Conservation (phyloP, 2,888 invertebrate species). For the Ligdia adustata region DNA sequence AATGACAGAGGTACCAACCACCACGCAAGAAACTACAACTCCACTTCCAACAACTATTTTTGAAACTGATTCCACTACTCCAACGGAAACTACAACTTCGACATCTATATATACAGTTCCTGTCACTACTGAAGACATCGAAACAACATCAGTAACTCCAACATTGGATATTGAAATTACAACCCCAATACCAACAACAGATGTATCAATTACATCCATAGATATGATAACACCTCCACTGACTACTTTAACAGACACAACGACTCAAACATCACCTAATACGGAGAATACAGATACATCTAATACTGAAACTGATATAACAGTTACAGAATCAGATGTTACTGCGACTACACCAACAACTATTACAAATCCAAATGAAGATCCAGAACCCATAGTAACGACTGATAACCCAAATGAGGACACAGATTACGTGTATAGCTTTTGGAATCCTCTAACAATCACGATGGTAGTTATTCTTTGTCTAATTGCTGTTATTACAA, state of each 20-base stretch:
- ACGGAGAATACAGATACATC: no score
- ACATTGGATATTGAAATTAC: no score
- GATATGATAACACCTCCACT: not conserved
- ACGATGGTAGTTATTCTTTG: not conserved
- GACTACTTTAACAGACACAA: constrained; percentile 2
- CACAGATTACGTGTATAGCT: not conserved
- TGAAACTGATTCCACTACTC: no score
- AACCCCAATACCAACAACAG: no score
- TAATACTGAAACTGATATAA: not conserved
- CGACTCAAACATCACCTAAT: not conserved
- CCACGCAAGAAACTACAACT: no score
- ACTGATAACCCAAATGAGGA: not conserved
- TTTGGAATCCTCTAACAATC: not conserved
- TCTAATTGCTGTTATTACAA: not conserved
- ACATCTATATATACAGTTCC: no score
- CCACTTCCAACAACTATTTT: no score
- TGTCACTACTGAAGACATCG: no score
- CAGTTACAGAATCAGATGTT: not conserved
- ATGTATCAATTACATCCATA: not conserved
- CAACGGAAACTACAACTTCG: no score
- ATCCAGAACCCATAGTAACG: not conserved
- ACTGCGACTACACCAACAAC: not conserved
- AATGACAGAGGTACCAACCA: no score
- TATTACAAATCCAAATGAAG: not conserved
- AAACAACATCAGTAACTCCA: no score